These are phyloP conservation scores for Spea hammondii DNA, from an alignment of 2,797 vertebrate genomes.

Conservation along the genomic window DNA sequence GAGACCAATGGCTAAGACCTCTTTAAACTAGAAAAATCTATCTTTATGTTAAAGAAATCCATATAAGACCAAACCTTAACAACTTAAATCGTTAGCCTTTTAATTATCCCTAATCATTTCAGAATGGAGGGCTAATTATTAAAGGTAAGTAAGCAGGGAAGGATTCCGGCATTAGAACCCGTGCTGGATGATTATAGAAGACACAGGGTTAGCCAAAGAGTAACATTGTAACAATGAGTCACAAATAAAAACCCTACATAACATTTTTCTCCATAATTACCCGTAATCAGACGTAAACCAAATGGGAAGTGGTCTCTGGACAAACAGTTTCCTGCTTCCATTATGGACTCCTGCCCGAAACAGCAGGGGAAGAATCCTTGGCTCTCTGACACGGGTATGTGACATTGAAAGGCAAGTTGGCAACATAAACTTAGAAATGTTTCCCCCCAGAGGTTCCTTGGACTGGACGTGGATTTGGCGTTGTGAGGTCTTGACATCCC, in stretches of 20 bases:
- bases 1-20: too few relatives aligned
- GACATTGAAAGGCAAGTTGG: neutral
- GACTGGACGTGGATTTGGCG: neutral
- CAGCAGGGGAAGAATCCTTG: neutral
- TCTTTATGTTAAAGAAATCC: too few relatives aligned
- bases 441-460: neutral
- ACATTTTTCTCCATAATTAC: constrained; percentile 38
- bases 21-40: too few relatives aligned
- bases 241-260: constrained; percentile 8
- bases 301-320: constrained; percentile 40
- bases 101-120: too few relatives aligned
- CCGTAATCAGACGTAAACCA: constrained; percentile 31
- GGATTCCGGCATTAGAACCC: neutral
- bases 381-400: constrained; percentile 18
- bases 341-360: constrained; percentile 5
- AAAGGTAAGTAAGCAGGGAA: too few relatives aligned
- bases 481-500: neutral
- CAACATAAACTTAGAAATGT: neutral
- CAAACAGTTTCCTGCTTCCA: constrained; percentile 2
- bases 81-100: too few relatives aligned
- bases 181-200: neutral
- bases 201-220: constrained; percentile 40
- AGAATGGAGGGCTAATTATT: too few relatives aligned
- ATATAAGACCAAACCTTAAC: too few relatives aligned
- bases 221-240: constrained; percentile 17